A percentile compares a stretch with the other conserved stretches of the same genome.
These are phyloP conservation scores for Brachyhypopomus gauderio DNA, from an alignment of 2,113 vertebrate genomes.

Conservation along the genomic window DNA sequence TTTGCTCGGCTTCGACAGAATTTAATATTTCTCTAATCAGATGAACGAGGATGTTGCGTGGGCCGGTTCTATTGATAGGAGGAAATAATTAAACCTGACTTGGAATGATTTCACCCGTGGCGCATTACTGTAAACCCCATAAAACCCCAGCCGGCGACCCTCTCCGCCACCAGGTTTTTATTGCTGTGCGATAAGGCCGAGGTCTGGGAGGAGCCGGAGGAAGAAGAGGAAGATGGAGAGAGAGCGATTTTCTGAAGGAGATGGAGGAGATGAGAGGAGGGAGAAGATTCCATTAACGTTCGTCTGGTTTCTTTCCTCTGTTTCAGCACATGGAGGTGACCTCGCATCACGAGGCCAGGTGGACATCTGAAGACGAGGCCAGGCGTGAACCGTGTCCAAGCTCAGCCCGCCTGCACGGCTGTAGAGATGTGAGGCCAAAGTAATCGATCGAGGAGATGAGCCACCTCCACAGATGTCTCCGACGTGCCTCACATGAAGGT, in stretches of 20 bases:
- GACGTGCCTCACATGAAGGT: no score
- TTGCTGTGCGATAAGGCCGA: slow-evolving; percentile 71
- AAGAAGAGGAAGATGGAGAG: slow-evolving; percentile 35
- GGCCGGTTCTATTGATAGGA: slow-evolving; percentile 73
- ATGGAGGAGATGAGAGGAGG: slow-evolving; percentile 63
- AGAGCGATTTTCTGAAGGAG: neutral
- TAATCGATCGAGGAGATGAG: neutral
- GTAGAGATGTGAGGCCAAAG: slow-evolving; percentile 24
- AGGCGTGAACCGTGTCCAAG: slow-evolving; percentile 1
- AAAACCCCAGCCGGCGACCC: slow-evolving; percentile 60
- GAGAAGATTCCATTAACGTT: slow-evolving; percentile 66
- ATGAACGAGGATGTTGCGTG: slow-evolving; percentile 79
- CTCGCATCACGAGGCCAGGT: slow-evolving; percentile 20
- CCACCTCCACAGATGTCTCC: no score
- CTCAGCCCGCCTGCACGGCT: slow-evolving; percentile 1
- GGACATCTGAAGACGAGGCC: slow-evolving; percentile 12
- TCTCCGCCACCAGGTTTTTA: slow-evolving; percentile 53
- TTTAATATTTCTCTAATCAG: slow-evolving; percentile 78
- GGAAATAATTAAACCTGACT: slow-evolving; percentile 76
- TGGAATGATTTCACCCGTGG: slow-evolving; percentile 77
- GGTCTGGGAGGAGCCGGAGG: slow-evolving; percentile 58
- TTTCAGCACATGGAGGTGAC: slow-evolving; percentile 63
- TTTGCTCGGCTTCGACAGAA: slow-evolving; percentile 76
- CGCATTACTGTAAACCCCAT: slow-evolving; percentile 77
- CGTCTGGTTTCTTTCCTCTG: slow-evolving; percentile 66